These are phyloP conservation scores for Theristicus caerulescens DNA, from an alignment of 2,113 vertebrate genomes.

Conservation along the genomic window DNA sequence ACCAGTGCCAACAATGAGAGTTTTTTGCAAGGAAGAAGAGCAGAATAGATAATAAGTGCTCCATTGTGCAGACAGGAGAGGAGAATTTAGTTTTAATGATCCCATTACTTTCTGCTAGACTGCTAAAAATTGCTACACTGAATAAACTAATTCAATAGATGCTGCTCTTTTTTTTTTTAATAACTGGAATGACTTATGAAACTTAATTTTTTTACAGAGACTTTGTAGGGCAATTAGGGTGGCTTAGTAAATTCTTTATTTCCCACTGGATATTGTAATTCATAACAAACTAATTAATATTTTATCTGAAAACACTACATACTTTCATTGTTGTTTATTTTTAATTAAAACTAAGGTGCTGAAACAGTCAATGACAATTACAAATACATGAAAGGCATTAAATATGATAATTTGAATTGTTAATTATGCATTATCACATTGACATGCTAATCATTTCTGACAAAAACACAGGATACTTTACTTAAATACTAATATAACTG, in stretches of 20 bases:
- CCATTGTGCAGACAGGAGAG: neutral
- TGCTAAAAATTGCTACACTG: neutral
- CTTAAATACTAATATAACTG: neutral
- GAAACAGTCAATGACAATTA: constrained; percentile 9
- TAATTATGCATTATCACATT: neutral
- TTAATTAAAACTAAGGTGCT: constrained; percentile 36
- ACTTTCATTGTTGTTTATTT: constrained; percentile 27
- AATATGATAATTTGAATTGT: neutral
- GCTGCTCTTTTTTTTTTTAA: neutral
- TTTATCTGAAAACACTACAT: constrained; percentile 4
- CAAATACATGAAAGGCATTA: constrained; percentile 6
- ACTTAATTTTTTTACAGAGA: neutral
- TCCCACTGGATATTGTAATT: constrained; percentile 11
- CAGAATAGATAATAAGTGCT: neutral
- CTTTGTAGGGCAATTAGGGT: neutral
- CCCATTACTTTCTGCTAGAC: neutral
- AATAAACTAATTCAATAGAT: neutral
- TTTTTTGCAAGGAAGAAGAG: neutral
- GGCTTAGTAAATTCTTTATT: constrained; percentile 14
- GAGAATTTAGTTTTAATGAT: constrained; percentile 45
- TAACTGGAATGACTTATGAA: neutral
- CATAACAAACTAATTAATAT: constrained; percentile 40
- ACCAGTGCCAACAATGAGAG: neutral
- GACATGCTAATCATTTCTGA: neutral
- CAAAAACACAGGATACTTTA: neutral